Conservation (phyloP, 2,888 invertebrate genomes). For the Pedicia rivosa region DNA sequence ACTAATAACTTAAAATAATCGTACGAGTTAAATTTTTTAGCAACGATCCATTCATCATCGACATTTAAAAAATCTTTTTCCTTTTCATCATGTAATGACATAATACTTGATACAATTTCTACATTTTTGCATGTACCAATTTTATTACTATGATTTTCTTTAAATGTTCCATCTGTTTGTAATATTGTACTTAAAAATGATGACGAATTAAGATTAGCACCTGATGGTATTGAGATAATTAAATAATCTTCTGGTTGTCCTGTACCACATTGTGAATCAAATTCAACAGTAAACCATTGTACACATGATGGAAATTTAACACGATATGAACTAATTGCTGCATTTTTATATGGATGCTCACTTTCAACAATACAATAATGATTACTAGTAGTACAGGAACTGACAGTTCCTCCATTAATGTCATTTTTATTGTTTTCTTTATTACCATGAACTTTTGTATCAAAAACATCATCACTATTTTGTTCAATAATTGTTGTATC, state of each 20-base stretch:
- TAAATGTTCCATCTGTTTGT: conserved; percentile 10
- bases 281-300: conserved; percentile 85
- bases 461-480: conserved; percentile 16
- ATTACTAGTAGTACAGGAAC: conserved; percentile 52
- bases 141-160: neutral
- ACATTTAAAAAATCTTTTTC: no score
- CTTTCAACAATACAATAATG: conserved; percentile 89
- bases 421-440: conserved; percentile 16
- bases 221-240: conserved; percentile 48
- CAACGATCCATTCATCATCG: conserved; percentile 41
- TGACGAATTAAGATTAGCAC: conserved; percentile 5
- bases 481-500: conserved; percentile 14
- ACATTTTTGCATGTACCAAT: neutral
- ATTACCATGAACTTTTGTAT: conserved; percentile 7
- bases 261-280: conserved; percentile 82
- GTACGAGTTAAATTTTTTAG: conserved; percentile 45
- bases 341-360: conserved; percentile 90
- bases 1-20: conserved; percentile 7
- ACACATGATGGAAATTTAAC: conserved; percentile 79
- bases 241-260: conserved; percentile 85
- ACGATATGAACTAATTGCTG: conserved; percentile 70
- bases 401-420: conserved; percentile 20
- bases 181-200: no score
- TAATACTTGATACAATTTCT: neutral
- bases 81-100: neutral